These are phyloP conservation scores for Erpobdella octoculata DNA, from an alignment of 2,888 invertebrate genomes.

Conservation along the genomic window DNA sequence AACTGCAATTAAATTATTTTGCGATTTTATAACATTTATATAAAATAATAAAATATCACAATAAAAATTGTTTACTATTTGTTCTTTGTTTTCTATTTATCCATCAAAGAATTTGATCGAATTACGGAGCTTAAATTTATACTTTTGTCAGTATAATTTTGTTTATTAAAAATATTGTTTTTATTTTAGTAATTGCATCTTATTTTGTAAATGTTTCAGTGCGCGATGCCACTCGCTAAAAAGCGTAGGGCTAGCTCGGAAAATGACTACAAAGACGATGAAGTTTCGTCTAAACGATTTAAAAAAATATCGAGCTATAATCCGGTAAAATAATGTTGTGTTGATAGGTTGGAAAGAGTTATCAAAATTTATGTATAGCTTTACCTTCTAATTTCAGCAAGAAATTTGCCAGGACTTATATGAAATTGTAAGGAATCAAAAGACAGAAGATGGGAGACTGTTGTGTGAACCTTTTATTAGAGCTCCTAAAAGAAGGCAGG, in stretches of 20 bases:
- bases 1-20: too few relatives aligned
- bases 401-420: constrained; percentile 72
- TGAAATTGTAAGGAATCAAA: constrained; percentile 79
- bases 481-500: constrained; percentile 81
- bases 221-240: neutral
- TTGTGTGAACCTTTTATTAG: constrained; percentile 88
- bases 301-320: constrained; percentile 5
- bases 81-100: too few relatives aligned
- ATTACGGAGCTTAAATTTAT: too few relatives aligned
- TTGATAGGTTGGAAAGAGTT: neutral
- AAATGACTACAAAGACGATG: constrained; percentile 4
- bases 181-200: too few relatives aligned
- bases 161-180: too few relatives aligned
- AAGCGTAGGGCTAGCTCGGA: constrained; percentile 3
- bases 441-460: constrained; percentile 81
- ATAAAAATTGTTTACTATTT: too few relatives aligned
- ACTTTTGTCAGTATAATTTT: too few relatives aligned
- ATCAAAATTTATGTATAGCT: neutral
- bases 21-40: too few relatives aligned
- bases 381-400: constrained; percentile 41
- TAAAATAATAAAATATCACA: too few relatives aligned
- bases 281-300: neutral
- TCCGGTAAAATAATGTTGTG: neutral
- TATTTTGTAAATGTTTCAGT: too few relatives aligned
- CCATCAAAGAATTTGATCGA: too few relatives aligned